These are phyloP conservation scores for Chaetura pelagica DNA, from an alignment of 2,113 vertebrate genomes.

Conservation along the genomic window DNA sequence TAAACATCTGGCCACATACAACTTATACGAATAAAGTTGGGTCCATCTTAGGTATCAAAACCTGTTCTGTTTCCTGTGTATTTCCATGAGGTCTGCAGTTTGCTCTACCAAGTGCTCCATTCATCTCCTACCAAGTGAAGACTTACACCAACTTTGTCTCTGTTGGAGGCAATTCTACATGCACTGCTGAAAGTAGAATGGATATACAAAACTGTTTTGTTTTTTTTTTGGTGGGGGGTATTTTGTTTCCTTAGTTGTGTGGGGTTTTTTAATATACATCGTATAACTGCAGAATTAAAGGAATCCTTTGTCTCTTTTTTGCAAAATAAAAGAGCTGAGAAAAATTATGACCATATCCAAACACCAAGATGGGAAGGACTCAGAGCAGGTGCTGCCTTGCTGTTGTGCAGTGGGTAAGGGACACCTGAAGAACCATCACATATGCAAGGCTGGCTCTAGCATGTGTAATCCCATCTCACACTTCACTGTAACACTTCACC, in stretches of 20 bases:
- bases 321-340: background rate
- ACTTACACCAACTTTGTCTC: background rate
- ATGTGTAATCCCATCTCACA: background rate
- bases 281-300: background rate
- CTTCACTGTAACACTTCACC: background rate
- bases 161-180: background rate
- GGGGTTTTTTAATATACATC: background rate
- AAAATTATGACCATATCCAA: background rate
- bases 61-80: background rate
- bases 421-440: background rate
- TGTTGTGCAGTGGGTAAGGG: rapidly evolving
- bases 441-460: background rate
- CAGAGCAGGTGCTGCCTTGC: background rate
- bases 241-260: too few relatives aligned
- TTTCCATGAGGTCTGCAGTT: background rate
- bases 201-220: background rate
- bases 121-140: background rate
- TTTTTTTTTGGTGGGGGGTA: background rate
- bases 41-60: background rate
- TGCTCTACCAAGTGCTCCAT: background rate
- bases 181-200: background rate
- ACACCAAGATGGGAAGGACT: background rate
- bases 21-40: background rate
- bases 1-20: background rate
- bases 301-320: background rate